phyloP scores from a whole-genome alignment of 2,797 vertebrate species.

The Hypotaenidia okinawae region DNA sequence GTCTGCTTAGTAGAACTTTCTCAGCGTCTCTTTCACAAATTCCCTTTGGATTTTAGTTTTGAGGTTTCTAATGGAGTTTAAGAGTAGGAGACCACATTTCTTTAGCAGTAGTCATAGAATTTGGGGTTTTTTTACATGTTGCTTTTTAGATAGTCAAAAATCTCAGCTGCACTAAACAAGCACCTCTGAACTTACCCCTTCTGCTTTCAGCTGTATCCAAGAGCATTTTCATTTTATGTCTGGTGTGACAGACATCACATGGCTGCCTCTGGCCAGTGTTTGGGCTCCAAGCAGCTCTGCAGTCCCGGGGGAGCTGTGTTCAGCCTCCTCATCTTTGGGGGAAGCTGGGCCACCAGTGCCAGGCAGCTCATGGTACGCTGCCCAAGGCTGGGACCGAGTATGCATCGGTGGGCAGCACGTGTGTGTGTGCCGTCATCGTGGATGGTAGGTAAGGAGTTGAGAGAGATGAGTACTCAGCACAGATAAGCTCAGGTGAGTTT shows the following conservation, averaged over 20 bases:
- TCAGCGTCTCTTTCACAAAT: neutral
- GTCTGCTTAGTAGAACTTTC: neutral
- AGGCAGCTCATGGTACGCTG: accelerated
- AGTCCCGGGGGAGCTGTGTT: neutral
- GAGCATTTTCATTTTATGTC: neutral
- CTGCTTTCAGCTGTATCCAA: neutral
- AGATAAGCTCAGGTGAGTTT: neutral
- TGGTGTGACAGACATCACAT: neutral
- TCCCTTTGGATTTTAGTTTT: neutral
- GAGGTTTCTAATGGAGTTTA: neutral
- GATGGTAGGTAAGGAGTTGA: neutral
- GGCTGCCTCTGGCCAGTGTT: neutral
- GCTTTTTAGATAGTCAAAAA: neutral
- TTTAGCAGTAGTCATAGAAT: neutral
- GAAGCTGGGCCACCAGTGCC: neutral
- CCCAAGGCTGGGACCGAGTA: neutral
- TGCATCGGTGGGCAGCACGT: neutral
- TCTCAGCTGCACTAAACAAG: neutral
- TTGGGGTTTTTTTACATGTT: neutral
- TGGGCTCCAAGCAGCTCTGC: neutral
- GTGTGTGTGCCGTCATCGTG: neutral
- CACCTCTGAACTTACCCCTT: neutral
- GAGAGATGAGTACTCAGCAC: neutral
- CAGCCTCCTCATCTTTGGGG: neutral
- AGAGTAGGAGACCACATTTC: neutral